phyloP scores from a whole-genome alignment of 1,140 invertebrate genomes.

The Carposina sasakii region DNA sequence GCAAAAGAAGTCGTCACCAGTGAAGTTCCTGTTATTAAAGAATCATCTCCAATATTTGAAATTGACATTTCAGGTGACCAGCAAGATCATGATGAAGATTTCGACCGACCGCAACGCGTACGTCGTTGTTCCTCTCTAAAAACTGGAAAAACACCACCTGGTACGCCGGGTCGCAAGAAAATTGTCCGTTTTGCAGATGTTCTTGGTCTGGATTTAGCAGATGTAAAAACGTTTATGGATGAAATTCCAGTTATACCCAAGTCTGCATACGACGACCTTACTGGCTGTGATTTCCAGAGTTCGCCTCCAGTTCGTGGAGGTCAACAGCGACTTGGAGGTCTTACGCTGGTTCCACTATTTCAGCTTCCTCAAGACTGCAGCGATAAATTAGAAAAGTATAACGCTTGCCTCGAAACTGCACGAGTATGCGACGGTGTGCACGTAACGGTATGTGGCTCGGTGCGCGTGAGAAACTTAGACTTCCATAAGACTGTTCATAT shows the following conservation, averaged over 20 bases:
- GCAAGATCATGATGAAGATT: conserved; percentile 50
- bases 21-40: conserved; percentile 44
- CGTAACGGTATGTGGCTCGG: conserved; percentile 87
- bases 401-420: conserved; percentile 90
- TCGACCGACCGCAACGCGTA: conserved; percentile 77
- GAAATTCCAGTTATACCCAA: conserved; percentile 91
- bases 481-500: conserved; percentile 93
- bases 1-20: conserved; percentile 45
- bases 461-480: conserved; percentile 91
- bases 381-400: conserved; percentile 85
- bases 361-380: conserved; percentile 83
- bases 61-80: conserved; percentile 42
- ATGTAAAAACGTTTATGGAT: conserved; percentile 91
- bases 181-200: conserved; percentile 97
- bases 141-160: conserved; percentile 92
- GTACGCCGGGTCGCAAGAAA: conserved; percentile 91
- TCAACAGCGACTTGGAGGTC: conserved; percentile 63
- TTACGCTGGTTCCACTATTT: conserved; percentile 82
- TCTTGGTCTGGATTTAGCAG: conserved; percentile 92
- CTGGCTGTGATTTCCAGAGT: conserved; percentile 71
- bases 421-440: conserved; percentile 79
- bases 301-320: conserved; percentile 45
- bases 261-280: conserved; percentile 85
- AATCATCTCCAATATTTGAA: conserved; percentile 44
- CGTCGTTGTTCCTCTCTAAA: conserved; percentile 90